Evolutionary conservation across 2,888 invertebrate genomes (phyloP).

Genomic region (Philonicus albiceps): DNA sequence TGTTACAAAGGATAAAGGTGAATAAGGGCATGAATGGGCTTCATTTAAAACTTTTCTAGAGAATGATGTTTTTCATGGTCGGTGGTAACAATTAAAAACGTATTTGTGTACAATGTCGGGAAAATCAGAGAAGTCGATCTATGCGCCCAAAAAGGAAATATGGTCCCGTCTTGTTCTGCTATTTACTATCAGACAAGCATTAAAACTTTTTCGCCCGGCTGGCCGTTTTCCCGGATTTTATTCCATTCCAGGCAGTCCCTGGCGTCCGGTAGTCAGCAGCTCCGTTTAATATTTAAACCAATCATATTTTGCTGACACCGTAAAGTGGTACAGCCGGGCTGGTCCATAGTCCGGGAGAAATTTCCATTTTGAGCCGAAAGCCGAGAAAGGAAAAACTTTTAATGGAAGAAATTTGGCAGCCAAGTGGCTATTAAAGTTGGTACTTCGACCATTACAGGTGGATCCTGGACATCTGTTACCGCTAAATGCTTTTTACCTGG

Average conservation of each 20-base stretch:
- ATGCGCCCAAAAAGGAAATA: neutral
- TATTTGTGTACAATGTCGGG: neutral
- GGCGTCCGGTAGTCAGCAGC: neutral
- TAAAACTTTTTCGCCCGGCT: neutral
- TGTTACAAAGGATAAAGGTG: neutral
- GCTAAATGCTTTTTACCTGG: constrained; percentile 44
- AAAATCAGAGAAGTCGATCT: neutral
- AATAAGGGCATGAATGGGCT: neutral
- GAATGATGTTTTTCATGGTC: neutral
- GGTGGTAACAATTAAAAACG: neutral
- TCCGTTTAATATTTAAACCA: neutral
- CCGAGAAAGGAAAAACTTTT: constrained; percentile 33
- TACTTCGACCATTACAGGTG: constrained; percentile 48
- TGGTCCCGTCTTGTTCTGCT: neutral
- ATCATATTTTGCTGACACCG: neutral
- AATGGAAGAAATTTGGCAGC: constrained; percentile 45
- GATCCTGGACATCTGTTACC: constrained; percentile 47
- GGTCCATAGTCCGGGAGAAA: neutral
- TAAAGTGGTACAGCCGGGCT: neutral
- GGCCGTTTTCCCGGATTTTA: neutral
- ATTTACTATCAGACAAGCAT: neutral
- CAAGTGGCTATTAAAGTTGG: constrained; percentile 47
- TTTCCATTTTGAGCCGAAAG: constrained; percentile 15
- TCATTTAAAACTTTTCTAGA: neutral
- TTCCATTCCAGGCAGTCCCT: neutral